Base-by-base conservation (phyloP, 2,888 invertebrate genomes). In the Agrochola macilenta region DNA sequence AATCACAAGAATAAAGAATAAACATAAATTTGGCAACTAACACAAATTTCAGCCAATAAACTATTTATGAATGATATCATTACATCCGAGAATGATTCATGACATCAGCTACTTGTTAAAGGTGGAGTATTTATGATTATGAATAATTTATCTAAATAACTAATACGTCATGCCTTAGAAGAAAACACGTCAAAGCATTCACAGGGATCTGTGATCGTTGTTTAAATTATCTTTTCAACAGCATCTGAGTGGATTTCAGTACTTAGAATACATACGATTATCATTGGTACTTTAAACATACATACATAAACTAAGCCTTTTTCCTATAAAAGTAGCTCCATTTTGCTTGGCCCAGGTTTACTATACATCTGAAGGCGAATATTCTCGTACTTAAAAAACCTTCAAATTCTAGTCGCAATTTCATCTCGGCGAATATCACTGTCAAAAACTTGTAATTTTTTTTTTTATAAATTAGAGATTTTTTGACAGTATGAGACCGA, bases 81-180 rank as follows among this genome's bases (percentile, higher is more conserved):
- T 39, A 23, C 46, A 81, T 30, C 54, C 54, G 60, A 81, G 63
- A 60, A 66, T n/a, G 17, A 77, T 30, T 14, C 14, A 46, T 81
- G 82, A 82, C 81, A 82, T 81, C 81, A 79, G 8, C 20, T 43
- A 49, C 30, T 35, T 17, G 5, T 39, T 54, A 17, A 11, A 66
- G 68, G 20, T 66, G 43, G 66, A 66, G 3, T 65, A 66, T 79
- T 78, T 43, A 43, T 43, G 52, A 26, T 17, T 43, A 3, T 52
- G 23, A 75, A 75, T 39, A 57, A 74, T 80, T n/a, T 80, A 69
- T 80, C 63, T 64, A 75, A 58, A 79, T 58, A 63, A 30, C 57
- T 17, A 64, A 75, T 23, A 69, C 58, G 52, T 64, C 63, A 75
- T 23, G 57, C 52, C 23, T 52, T 52, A 68, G 43, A 52, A 58